Base-by-base conservation (phyloP, 2,113 vertebrate genomes). In the Cromileptes altivelis region DNA sequence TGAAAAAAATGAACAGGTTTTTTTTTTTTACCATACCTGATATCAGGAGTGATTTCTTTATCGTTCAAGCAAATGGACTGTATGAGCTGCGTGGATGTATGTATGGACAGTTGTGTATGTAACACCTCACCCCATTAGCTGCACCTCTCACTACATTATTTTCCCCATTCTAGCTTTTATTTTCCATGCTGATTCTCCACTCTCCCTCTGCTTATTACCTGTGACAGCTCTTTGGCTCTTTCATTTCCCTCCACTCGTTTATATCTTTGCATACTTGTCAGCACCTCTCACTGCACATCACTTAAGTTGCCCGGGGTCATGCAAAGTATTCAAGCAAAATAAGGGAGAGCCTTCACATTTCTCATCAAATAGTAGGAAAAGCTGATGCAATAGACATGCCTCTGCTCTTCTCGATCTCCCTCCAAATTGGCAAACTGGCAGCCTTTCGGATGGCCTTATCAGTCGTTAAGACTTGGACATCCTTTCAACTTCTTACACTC, bases 351-450 rank as follows among this genome's bases (percentile, higher is more conserved):
- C 40, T 83, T 82, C 53, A 30, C 53, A 30, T 80, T 84, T 69
- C 30, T 55, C 67, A 58, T 84, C 67, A 40, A 74, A 53, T 77
- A 73, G 45, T 30, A 67, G 61, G 49, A 69, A 64, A 65, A 70
- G 69, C 70, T 74, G 75, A 86, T 73, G 80, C 71, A 86, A 87
- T 23, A 75, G 37, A 62, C 45, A 0, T 30, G 10, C 27, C 57
- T 69, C 61, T 75, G 67, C 42, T 85, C 71, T 62, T 71, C 37
- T 55, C 15, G 1, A 77, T 73, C 55, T 78, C 23, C 61, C 50
- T 81, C 70, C 80, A 85, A 87, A 78, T 72, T 65, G 85, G 75
- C 75, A 85, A 70, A 85, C 63, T 68, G 76, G 67, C 75, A 78
- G 62, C 76, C 70, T 52, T 65, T 52, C 42, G 21, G 25, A 82